Conservation (phyloP, 2,888 invertebrate species). For the Octodonta nipae region DNA sequence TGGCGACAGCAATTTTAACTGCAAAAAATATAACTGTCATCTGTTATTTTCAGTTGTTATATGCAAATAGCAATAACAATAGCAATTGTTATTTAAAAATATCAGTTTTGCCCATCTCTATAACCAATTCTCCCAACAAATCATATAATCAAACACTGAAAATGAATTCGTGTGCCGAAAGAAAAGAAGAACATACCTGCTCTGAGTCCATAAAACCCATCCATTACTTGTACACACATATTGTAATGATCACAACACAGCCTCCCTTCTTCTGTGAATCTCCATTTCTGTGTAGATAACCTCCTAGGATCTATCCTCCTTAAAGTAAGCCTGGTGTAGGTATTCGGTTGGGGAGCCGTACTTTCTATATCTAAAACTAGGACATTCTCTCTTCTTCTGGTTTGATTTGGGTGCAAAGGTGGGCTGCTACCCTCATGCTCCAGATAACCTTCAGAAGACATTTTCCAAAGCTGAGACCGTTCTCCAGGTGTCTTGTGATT, state of each 20-base stretch:
- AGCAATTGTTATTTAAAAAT: no score
- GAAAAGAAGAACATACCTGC: conserved; percentile 28
- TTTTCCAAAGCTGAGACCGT: conserved; percentile 84
- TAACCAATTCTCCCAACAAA: no score
- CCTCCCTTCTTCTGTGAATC: conserved; percentile 68
- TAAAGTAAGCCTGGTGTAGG: conserved; percentile 61
- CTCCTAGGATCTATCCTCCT: conserved; percentile 73
- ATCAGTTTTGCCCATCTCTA: no score
- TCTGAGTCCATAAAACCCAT: conserved; percentile 44
- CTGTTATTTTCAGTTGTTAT: no score
- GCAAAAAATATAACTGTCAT: no score
- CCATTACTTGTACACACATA: conserved; percentile 73
- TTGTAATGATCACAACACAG: conserved; percentile 77
- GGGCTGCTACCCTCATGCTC: conserved; percentile 85
- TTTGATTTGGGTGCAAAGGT: conserved; percentile 36
- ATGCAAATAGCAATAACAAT: no score
- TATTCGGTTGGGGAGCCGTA: conserved; percentile 67
- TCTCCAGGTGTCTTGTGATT: conserved; percentile 57
- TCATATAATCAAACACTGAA: no score
- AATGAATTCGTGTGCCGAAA: no score
- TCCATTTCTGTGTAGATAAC: conserved; percentile 85
- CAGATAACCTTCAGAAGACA: conserved; percentile 76
- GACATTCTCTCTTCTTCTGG: conserved; percentile 27
- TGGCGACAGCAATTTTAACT: no score
- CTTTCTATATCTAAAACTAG: conserved; percentile 74